Evolutionary conservation across 2,888 invertebrate species (phyloP).

Genomic region (Metopia argyrocephala): DNA sequence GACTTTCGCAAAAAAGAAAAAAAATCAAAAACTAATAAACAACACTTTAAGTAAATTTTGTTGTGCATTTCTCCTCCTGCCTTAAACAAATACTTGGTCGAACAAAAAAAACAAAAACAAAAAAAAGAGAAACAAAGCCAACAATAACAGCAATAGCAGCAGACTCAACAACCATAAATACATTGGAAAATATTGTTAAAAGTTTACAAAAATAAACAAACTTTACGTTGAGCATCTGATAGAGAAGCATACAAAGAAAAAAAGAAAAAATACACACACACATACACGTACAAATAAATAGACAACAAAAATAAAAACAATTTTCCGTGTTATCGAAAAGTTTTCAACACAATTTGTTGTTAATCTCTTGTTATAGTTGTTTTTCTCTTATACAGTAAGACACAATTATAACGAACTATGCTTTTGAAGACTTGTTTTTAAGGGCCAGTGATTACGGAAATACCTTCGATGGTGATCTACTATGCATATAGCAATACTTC

Average conservation of each 20-base stretch:
- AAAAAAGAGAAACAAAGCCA: slow-evolving; percentile 13
- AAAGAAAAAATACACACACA: not conserved
- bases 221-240: not conserved
- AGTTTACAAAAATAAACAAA: slow-evolving; percentile 15
- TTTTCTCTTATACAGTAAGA: no score
- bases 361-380: not conserved
- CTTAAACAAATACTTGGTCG: slow-evolving; percentile 9
- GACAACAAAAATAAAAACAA: slow-evolving; percentile 14
- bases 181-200: not conserved
- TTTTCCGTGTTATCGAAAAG: slow-evolving; percentile 29
- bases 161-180: slow-evolving; percentile 23
- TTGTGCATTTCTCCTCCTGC: no score
- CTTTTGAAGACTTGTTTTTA: no score
- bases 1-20: no score
- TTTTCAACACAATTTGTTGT: slow-evolving; percentile 32
- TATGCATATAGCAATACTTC: no score
- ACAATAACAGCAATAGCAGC: not conserved
- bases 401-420: no score
- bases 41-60: slow-evolving; percentile 19
- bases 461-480: no score
- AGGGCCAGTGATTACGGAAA: no score
- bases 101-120: not conserved
- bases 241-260: not conserved
- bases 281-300: no score
- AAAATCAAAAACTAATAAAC: slow-evolving; percentile 27